These are phyloP conservation scores for Hecatera dysodea DNA, from an alignment of 2,888 invertebrate species.

Conservation along the genomic window DNA sequence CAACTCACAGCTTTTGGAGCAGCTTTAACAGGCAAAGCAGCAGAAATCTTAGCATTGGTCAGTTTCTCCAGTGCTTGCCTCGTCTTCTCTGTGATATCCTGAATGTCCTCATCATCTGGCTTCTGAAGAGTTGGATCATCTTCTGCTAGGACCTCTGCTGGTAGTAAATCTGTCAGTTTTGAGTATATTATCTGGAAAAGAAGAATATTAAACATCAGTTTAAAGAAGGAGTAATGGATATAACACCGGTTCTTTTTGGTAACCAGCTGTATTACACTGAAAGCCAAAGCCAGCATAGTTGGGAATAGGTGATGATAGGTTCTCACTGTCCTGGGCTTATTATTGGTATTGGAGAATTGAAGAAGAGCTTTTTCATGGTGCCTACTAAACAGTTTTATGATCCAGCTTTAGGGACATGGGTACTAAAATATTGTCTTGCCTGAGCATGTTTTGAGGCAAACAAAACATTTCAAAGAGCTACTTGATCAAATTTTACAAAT, in stretches of 20 bases:
- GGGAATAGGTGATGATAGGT: neutral
- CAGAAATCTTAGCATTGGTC: conserved; percentile 97
- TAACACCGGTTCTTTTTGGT: too few species aligned
- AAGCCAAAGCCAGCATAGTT: neutral
- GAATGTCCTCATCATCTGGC: conserved; percentile 96
- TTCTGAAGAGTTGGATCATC: conserved; percentile 97
- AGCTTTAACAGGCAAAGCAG: conserved; percentile 98
- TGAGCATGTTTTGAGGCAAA: too few species aligned
- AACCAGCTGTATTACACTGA: neutral
- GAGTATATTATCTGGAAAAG: conserved; percentile 95
- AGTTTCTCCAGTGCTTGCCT: conserved; percentile 96
- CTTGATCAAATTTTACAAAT: too few species aligned
- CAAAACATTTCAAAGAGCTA: too few species aligned
- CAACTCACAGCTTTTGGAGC: conserved; percentile 95
- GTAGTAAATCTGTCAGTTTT: conserved; percentile 97
- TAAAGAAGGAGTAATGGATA: neutral
- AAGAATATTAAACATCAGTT: neutral
- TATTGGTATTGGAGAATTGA: neutral
- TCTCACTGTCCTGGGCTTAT: neutral
- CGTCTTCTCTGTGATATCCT: conserved; percentile 97
- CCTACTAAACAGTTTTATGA: too few species aligned
- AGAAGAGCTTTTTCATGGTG: too few species aligned
- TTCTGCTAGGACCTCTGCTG: conserved; percentile 97
- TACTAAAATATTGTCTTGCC: too few species aligned
- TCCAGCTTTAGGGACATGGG: too few species aligned